phyloP scores from a whole-genome alignment of 2,797 vertebrate species.

The Falco columbarius region DNA sequence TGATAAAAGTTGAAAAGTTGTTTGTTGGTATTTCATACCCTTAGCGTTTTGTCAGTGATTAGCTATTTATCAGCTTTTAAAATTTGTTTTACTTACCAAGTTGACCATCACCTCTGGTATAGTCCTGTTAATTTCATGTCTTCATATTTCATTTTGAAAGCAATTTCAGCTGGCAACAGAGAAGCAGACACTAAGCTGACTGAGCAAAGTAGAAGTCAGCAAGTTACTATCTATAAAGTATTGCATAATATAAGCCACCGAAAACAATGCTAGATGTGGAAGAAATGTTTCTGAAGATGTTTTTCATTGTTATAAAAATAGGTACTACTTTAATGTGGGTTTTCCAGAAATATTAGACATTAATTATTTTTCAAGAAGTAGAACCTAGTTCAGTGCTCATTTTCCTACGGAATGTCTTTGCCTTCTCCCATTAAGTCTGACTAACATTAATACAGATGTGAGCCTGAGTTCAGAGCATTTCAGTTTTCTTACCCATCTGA shows the following conservation, averaged over 20 bases:
- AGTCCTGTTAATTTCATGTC: slow-evolving; percentile 50
- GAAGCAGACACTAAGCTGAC: slow-evolving; percentile 57
- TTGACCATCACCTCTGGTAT: slow-evolving; percentile 11
- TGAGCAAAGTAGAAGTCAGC: slow-evolving; percentile 64
- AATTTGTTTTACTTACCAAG: not conserved
- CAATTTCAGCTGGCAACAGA: slow-evolving; percentile 65
- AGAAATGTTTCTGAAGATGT: not conserved
- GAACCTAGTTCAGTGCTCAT: not conserved
- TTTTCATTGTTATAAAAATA: not conserved
- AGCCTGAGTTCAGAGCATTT: not conserved
- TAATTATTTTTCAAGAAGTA: not conserved
- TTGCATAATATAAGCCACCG: slow-evolving; percentile 32
- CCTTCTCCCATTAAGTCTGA: not conserved
- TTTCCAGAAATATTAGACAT: not conserved
- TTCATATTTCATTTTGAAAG: slow-evolving; percentile 56
- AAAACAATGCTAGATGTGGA: not conserved
- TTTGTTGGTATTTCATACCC: not conserved
- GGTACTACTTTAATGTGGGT: not conserved
- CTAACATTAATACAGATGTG: not conserved
- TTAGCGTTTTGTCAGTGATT: not conserved
- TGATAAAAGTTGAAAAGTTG: not conserved
- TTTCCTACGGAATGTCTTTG: not conserved
- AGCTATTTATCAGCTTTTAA: not conserved
- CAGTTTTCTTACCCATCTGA: not conserved
- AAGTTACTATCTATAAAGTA: slow-evolving; percentile 62